Percentiles rank a stretch among this genome's conserved stretches.
Evolutionary conservation across 2,797 vertebrate species (phyloP).

Genomic region (Hafferia zeledoni): DNA sequence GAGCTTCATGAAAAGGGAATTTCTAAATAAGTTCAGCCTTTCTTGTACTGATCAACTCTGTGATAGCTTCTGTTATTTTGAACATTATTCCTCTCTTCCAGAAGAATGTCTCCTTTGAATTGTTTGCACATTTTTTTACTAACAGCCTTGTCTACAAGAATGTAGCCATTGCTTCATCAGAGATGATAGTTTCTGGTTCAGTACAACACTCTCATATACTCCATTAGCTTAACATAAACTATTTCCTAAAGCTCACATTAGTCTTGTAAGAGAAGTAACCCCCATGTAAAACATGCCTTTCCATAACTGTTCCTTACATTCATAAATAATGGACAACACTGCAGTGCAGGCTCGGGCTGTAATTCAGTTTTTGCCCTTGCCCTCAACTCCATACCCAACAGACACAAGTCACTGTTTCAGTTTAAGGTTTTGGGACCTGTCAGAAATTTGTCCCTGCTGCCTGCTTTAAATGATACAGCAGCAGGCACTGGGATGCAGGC

Average conservation of each 20-base stretch:
- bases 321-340: neutral
- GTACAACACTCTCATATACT: neutral
- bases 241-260: neutral
- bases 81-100: neutral
- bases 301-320: neutral
- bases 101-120: neutral
- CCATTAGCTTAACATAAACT: neutral
- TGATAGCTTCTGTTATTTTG: neutral
- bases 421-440: neutral
- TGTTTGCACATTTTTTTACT: neutral
- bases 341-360: neutral
- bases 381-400: neutral
- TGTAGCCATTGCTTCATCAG: neutral
- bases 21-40: neutral
- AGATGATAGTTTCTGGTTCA: slow-evolving; percentile 7
- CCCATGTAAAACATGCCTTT: slow-evolving; percentile 10
- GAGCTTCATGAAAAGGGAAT: neutral
- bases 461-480: neutral
- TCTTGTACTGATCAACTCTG: neutral
- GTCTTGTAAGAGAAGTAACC: neutral
- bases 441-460: neutral
- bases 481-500: neutral
- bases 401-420: accelerated
- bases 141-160: neutral
- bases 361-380: neutral